These are phyloP conservation scores for Hoplodrina ambigua DNA, from an alignment of 2,888 invertebrate genomes.

Conservation along the genomic window DNA sequence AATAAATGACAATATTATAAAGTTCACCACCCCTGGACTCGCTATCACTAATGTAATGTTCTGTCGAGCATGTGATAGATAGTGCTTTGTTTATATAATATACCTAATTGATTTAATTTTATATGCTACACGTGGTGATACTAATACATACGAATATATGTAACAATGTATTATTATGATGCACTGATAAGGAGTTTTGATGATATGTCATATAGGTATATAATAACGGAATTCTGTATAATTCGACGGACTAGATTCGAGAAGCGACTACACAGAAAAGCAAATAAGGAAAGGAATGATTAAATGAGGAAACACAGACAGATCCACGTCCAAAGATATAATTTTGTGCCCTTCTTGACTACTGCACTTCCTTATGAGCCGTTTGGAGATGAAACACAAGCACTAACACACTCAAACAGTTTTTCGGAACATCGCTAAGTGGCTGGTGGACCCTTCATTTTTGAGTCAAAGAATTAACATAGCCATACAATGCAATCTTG, in stretches of 20 bases:
- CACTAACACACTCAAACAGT: too few species aligned
- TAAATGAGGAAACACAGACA: too few species aligned
- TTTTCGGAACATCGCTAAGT: too few species aligned
- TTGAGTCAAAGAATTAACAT: too few species aligned
- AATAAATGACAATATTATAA: constrained; percentile 8
- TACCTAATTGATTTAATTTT: constrained; percentile 28
- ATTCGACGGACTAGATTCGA: not conserved
- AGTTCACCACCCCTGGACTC: constrained; percentile 18
- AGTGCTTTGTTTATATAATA: constrained; percentile 24
- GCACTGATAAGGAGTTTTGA: constrained; percentile 21
- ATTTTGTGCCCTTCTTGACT: too few species aligned
- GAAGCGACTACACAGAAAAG: too few species aligned
- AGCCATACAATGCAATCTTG: too few species aligned
- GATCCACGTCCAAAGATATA: too few species aligned
- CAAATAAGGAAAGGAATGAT: too few species aligned
- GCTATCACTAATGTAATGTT: constrained; percentile 30
- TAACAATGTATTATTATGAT: not conserved
- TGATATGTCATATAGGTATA: constrained; percentile 23
- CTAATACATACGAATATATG: not conserved
- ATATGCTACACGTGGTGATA: constrained; percentile 39
- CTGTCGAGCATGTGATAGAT: constrained; percentile 43
- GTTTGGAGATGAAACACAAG: too few species aligned
- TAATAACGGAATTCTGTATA: constrained; percentile 4
- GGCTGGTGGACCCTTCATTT: too few species aligned
- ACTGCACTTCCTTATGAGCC: too few species aligned